A percentile compares a stretch with the other conserved stretches of the same genome.
Evolutionary conservation across 2,113 vertebrate genomes (phyloP).

Genomic region (Suncus etruscus): DNA sequence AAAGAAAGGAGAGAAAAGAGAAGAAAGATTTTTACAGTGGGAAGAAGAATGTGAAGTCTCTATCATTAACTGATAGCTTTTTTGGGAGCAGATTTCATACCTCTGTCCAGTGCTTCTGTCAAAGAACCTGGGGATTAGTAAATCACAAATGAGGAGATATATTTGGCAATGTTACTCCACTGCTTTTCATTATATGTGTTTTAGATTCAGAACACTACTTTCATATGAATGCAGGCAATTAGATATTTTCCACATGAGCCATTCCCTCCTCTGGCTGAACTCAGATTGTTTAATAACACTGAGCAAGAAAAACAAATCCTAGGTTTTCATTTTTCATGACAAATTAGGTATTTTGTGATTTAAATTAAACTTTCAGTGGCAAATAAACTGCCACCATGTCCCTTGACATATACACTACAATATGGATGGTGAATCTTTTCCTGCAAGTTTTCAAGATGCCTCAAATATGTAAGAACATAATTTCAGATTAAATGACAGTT

Average conservation of each 20-base stretch:
- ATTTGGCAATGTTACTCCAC: neutral
- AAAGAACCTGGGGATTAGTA: neutral
- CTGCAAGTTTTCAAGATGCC: conserved; percentile 67
- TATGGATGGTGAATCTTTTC: conserved; percentile 62
- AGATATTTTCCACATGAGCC: conserved; percentile 64
- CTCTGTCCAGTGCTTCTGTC: neutral
- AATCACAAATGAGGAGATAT: neutral
- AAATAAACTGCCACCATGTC: conserved; percentile 45
- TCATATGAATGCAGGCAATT: conserved; percentile 54
- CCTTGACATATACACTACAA: conserved; percentile 19
- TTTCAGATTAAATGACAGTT: conserved; percentile 70
- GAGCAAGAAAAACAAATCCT: neutral
- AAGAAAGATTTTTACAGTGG: neutral
- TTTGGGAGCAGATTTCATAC: neutral
- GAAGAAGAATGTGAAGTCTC: neutral
- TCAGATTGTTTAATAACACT: conserved; percentile 64
- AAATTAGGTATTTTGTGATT: conserved; percentile 65
- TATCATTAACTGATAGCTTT: neutral
- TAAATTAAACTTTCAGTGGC: conserved; percentile 57
- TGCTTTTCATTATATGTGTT: conserved; percentile 57
- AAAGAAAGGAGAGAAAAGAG: neutral
- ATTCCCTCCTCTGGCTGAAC: conserved; percentile 48
- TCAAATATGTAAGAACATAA: conserved; percentile 57
- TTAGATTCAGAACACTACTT: conserved; percentile 62
- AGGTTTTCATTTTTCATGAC: conserved; percentile 59